A percentile compares a stretch with the other conserved stretches of the same genome.
These are phyloP conservation scores for Channa striata DNA, from an alignment of 2,797 vertebrate genomes.

Conservation along the genomic window DNA sequence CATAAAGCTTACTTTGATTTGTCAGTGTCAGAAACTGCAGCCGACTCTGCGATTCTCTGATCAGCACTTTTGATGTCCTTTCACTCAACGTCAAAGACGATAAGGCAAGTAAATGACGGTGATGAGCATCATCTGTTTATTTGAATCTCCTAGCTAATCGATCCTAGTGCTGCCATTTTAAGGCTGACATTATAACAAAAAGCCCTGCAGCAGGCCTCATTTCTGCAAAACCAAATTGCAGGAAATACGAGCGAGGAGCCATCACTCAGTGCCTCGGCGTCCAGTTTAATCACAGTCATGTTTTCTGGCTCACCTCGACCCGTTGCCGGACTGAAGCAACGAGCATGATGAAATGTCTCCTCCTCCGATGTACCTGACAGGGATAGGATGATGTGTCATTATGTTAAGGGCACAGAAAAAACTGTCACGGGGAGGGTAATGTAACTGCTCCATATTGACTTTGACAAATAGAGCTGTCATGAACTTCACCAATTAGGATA, in stretches of 20 bases:
- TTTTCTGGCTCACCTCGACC: conserved; percentile 44
- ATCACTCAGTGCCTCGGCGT: conserved; percentile 50
- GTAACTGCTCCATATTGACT: conserved; percentile 31
- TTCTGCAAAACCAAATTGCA: conserved; percentile 47
- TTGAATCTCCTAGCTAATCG: conserved; percentile 5
- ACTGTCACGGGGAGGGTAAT: conserved; percentile 41
- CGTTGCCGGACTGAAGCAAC: conserved; percentile 34
- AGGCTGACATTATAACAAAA: conserved; percentile 36
- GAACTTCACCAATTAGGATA: conserved; percentile 50
- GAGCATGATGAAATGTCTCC: conserved; percentile 36
- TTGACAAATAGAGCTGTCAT: conserved; percentile 63
- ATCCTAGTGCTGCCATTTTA: conserved; percentile 23
- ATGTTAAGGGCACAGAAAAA: conserved; percentile 54
- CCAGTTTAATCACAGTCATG: conserved; percentile 47
- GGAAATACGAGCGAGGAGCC: conserved; percentile 16
- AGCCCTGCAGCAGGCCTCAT: conserved; percentile 23
- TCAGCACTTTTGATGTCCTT: conserved; percentile 59
- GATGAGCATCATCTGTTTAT: conserved; percentile 5
- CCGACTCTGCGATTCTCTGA: conserved; percentile 36
- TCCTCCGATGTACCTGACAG: conserved; percentile 32
- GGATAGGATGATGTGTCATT: conserved; percentile 55
- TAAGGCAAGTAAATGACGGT: not conserved
- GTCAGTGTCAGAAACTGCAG: conserved; percentile 55
- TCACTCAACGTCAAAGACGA: conserved; percentile 17
- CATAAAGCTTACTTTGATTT: conserved; percentile 11